Conservation (phyloP, 2,888 invertebrate species). For the Muschampia plurimacula region DNA sequence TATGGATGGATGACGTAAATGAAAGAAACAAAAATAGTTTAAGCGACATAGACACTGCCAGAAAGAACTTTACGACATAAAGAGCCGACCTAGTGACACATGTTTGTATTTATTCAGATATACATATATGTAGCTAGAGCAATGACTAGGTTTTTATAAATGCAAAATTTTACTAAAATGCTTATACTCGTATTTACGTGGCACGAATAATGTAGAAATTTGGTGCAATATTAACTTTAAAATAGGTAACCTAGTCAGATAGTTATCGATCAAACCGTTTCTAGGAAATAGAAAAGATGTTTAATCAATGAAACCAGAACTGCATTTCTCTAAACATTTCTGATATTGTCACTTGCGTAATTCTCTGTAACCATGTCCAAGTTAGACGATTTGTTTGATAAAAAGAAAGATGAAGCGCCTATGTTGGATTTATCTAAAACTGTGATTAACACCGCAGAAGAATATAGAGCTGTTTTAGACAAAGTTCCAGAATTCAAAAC, state of each 20-base stretch:
- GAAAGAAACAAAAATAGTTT: slow-evolving; percentile 68
- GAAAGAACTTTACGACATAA: slow-evolving; percentile 55
- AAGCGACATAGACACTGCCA: slow-evolving; percentile 70
- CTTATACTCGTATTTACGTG: slow-evolving; percentile 34
- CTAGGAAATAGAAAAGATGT: slow-evolving; percentile 56
- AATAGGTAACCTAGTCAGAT: slow-evolving; percentile 43
- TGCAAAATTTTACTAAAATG: slow-evolving; percentile 40
- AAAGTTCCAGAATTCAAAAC: slow-evolving; percentile 96
- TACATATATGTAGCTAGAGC: not conserved
- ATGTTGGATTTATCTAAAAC: slow-evolving; percentile 94
- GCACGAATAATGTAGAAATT: slow-evolving; percentile 61
- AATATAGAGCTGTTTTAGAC: slow-evolving; percentile 92
- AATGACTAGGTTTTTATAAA: slow-evolving; percentile 58
- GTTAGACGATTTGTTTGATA: slow-evolving; percentile 93
- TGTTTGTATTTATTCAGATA: not conserved
- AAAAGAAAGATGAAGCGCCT: slow-evolving; percentile 94
- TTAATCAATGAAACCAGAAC: slow-evolving; percentile 63
- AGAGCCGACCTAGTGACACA: not conserved
- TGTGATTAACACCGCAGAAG: slow-evolving; percentile 91
- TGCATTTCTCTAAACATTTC: slow-evolving; percentile 5
- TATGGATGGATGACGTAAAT: slow-evolving; percentile 75
- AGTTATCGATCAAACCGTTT: slow-evolving; percentile 70
- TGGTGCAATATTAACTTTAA: slow-evolving; percentile 37
- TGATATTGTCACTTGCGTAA: slow-evolving; percentile 33
- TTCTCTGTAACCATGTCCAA: slow-evolving; percentile 85